Percentiles rank a stretch among this genome's conserved stretches.
These are phyloP conservation scores for Beris morrisii DNA, from an alignment of 2,888 invertebrate genomes.

Conservation along the genomic window DNA sequence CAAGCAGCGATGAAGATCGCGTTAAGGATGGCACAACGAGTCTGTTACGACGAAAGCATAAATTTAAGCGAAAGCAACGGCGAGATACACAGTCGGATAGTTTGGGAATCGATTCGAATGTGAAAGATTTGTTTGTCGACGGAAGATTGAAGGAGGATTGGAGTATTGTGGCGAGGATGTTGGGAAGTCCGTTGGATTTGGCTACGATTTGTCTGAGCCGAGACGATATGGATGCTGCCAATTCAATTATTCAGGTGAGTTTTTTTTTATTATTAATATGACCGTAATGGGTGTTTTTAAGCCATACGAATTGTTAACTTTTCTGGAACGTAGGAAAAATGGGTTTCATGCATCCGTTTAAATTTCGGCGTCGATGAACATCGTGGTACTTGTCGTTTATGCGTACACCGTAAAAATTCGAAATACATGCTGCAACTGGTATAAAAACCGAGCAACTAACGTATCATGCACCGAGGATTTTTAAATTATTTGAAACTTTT, in stretches of 20 bases:
- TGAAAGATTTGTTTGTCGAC: constrained; percentile 31
- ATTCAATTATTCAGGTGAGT: constrained; percentile 77
- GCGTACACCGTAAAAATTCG: too few species aligned
- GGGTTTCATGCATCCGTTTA: too few species aligned
- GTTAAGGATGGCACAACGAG: constrained; percentile 48
- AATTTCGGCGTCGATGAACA: too few species aligned
- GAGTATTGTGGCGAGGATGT: constrained; percentile 60
- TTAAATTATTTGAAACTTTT: too few species aligned
- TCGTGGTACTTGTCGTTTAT: too few species aligned
- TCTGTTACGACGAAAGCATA: constrained; percentile 46
- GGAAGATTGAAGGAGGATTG: constrained; percentile 41
- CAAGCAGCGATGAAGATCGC: constrained; percentile 52
- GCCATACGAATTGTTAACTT: too few species aligned
- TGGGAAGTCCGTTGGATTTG: constrained; percentile 73
- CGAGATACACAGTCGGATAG: constrained; percentile 22
- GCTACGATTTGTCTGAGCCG: constrained; percentile 76
- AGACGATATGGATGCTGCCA: constrained; percentile 72
- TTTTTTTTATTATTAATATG: constrained; percentile 23
- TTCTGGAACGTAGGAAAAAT: too few species aligned
- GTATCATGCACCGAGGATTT: too few species aligned
- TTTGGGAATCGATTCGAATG: constrained; percentile 26
- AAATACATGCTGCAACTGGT: too few species aligned
- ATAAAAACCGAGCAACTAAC: too few species aligned
- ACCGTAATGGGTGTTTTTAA: too few species aligned
- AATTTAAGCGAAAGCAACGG: constrained; percentile 25